Percentiles rank a stretch among this genome's conserved stretches.
Conservation (phyloP, 2,888 invertebrate genomes). For the Kuschelorhynchus macadamiae region DNA sequence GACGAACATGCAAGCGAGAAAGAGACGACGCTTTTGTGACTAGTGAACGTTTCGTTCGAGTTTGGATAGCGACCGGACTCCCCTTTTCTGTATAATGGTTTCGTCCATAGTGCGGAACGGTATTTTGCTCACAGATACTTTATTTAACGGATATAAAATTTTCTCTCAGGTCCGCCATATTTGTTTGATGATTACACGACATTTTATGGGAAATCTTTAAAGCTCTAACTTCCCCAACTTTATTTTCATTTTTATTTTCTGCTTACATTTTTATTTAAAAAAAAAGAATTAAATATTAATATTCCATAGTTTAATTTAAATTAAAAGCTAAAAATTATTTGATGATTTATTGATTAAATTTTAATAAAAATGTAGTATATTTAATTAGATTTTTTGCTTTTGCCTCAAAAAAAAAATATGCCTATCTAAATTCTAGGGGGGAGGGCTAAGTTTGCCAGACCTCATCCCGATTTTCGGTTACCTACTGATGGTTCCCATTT, state of each 20-base stretch:
- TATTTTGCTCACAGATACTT: constrained; percentile 63
- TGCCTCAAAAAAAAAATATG: too few relatives aligned
- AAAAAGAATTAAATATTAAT: too few relatives aligned
- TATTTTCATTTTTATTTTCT: too few relatives aligned
- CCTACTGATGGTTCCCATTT: too few relatives aligned
- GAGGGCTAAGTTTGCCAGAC: too few relatives aligned
- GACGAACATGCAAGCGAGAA: constrained; percentile 41
- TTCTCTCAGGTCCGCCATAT: constrained; percentile 57
- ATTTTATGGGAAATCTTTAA: constrained; percentile 36
- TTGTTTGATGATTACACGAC: constrained; percentile 20
- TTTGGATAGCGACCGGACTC: constrained; percentile 64
- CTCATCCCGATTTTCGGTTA: too few relatives aligned
- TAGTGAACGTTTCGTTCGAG: constrained; percentile 60
- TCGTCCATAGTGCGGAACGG: constrained; percentile 65
- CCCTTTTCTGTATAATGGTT: constrained; percentile 68
- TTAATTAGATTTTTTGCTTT: too few relatives aligned
- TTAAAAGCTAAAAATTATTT: too few relatives aligned
- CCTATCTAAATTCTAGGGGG: too few relatives aligned
- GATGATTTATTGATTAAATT: too few relatives aligned
- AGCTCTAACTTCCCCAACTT: constrained; percentile 9
- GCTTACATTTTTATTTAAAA: constrained; percentile 1
- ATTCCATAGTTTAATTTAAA: too few relatives aligned
- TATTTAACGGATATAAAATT: constrained; percentile 52
- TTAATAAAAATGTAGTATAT: too few relatives aligned
- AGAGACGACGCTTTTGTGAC: constrained; percentile 49